These are phyloP conservation scores for Oryctolagus cuniculus DNA, from an alignment of 2,113 vertebrate genomes.

Conservation along the genomic window DNA sequence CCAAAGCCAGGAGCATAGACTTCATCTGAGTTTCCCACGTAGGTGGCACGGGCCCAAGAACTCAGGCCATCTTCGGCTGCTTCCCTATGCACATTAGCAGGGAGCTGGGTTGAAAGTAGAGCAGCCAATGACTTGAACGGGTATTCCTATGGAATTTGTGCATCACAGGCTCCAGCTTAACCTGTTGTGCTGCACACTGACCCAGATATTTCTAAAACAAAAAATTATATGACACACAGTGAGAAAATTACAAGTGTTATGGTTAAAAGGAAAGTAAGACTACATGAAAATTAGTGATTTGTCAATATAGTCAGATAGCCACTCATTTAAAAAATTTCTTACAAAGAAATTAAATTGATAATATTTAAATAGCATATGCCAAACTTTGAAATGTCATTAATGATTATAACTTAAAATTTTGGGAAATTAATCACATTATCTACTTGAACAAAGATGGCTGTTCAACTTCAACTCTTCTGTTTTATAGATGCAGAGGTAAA, in stretches of 20 bases:
- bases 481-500: neutral
- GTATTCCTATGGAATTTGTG: too few relatives aligned
- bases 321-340: neutral
- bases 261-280: neutral
- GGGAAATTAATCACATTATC: neutral
- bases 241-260: neutral
- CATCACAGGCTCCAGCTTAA: too few relatives aligned
- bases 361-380: neutral
- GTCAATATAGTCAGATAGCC: neutral
- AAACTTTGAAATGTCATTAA: neutral
- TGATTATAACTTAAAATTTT: neutral
- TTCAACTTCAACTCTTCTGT: neutral
- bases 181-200: too few relatives aligned
- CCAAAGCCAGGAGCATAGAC: too few relatives aligned
- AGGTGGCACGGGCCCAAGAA: too few relatives aligned
- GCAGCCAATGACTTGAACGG: too few relatives aligned
- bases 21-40: too few relatives aligned
- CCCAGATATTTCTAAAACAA: neutral
- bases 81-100: too few relatives aligned
- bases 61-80: too few relatives aligned
- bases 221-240: neutral
- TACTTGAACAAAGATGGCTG: neutral
- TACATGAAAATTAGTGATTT: neutral
- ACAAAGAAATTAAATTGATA: neutral
- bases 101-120: too few relatives aligned